These are phyloP conservation scores for Muricea muricata DNA, from an alignment of 92 coral and sea anemone species.

Conservation along the genomic window DNA sequence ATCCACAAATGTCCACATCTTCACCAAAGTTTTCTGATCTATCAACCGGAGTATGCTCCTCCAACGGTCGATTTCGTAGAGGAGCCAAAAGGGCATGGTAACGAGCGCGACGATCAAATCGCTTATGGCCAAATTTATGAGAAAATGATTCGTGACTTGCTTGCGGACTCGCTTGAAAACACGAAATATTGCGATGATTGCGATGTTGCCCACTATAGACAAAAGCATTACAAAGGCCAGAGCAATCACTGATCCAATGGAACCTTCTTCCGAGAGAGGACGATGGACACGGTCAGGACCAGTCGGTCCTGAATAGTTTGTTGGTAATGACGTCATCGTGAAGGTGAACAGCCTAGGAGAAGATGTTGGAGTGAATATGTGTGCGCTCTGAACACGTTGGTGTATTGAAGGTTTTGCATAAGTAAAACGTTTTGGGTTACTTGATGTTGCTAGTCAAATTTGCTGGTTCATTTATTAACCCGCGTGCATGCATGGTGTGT, in stretches of 20 bases:
- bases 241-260: conserved; percentile 79
- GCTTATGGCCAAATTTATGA: conserved; percentile 87
- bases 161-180: conserved; percentile 81
- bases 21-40: conserved; percentile 32
- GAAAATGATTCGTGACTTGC: conserved; percentile 92
- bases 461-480: too few species aligned
- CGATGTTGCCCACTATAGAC: conserved; percentile 83
- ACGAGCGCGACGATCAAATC: conserved; percentile 90
- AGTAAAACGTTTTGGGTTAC: too few species aligned
- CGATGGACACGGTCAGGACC: not conserved
- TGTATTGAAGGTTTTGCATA: too few species aligned
- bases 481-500: too few species aligned
- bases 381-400: too few species aligned
- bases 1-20: conserved; percentile 76
- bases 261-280: not conserved
- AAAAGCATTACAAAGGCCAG: conserved; percentile 76
- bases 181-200: conserved; percentile 87
- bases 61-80: conserved; percentile 86
- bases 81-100: conserved; percentile 97
- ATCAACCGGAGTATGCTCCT: conserved; percentile 66
- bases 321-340: conserved; percentile 17
- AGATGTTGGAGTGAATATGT: not conserved
- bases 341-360: not conserved
- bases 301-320: not conserved
- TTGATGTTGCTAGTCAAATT: too few species aligned